Evolutionary conservation across 1,140 invertebrate species (phyloP).

Genomic region (Papilio glaucus): DNA sequence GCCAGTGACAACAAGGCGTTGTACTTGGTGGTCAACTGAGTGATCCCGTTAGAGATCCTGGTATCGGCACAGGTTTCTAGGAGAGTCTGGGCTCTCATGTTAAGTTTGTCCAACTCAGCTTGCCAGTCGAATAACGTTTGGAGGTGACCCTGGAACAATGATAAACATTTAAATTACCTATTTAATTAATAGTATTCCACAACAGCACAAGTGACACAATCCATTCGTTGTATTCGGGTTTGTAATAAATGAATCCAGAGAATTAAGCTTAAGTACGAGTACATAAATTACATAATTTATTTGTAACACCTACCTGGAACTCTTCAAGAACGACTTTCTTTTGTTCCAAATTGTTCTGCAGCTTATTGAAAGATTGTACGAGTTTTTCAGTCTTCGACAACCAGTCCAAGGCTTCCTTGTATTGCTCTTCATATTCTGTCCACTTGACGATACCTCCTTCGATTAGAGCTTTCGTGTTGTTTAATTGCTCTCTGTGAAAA

Average conservation of each 20-base stretch:
- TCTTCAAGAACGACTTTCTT: constrained; percentile 95
- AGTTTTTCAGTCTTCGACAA: constrained; percentile 93
- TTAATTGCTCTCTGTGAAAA: constrained; percentile 86
- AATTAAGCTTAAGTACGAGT: too few species aligned
- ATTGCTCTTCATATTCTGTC: constrained; percentile 97
- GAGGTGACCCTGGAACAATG: constrained; percentile 86
- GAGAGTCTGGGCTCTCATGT: constrained; percentile 94
- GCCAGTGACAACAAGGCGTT: constrained; percentile 95
- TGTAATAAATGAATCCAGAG: too few species aligned
- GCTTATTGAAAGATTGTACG: constrained; percentile 95
- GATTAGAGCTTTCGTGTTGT: constrained; percentile 91
- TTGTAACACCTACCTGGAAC: constrained; percentile 87
- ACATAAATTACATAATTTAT: too few species aligned
- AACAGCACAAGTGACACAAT: neutral
- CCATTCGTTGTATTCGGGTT: too few species aligned
- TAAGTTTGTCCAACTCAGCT: constrained; percentile 94
- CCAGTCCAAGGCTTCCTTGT: constrained; percentile 94
- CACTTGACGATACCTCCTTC: constrained; percentile 96
- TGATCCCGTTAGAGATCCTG: constrained; percentile 95
- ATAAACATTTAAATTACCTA: neutral
- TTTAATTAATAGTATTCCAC: too few species aligned
- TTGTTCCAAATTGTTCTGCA: constrained; percentile 94
- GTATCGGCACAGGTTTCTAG: constrained; percentile 97
- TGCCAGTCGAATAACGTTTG: constrained; percentile 97
- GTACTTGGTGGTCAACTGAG: constrained; percentile 96